A percentile compares a stretch with the other conserved stretches of the same genome.
Evolutionary conservation across 2,888 invertebrate species (phyloP).

Genomic region (Pristionchus maxplancki): DNA sequence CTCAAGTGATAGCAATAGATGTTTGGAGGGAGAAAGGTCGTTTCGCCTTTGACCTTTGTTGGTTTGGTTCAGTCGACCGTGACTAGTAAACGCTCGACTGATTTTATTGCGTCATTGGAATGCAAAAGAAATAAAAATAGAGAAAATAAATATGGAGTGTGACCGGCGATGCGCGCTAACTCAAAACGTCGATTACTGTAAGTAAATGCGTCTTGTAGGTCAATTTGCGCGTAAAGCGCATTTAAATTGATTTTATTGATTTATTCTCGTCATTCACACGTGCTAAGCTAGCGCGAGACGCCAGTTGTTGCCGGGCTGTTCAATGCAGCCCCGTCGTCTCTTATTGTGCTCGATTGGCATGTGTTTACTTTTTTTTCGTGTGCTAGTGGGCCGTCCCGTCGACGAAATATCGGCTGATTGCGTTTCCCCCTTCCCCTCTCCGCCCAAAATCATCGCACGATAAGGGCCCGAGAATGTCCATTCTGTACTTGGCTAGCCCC

Average conservation of each 20-base stretch:
- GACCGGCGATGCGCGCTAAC: conserved; percentile 11
- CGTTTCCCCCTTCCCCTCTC: background rate
- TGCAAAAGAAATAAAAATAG: background rate
- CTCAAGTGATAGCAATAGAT: background rate
- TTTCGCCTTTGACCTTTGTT: background rate
- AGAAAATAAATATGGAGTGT: background rate
- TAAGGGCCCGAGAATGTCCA: conserved; percentile 7
- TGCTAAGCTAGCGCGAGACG: conserved; percentile 24
- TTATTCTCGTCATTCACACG: background rate
- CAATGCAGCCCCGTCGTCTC: background rate
- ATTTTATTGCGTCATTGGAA: background rate
- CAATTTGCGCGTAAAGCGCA: background rate
- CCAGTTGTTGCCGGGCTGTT: conserved; percentile 18
- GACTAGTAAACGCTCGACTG: background rate
- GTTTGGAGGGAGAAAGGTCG: background rate
- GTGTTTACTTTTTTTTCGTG: conserved; percentile 29
- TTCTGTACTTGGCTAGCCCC: background rate
- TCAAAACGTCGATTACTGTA: background rate
- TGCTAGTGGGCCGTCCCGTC: conserved; percentile 28
- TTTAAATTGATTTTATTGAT: background rate
- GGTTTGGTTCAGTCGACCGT: background rate
- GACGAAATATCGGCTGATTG: conserved; percentile 41
- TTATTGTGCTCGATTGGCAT: conserved; percentile 37
- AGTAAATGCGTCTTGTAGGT: background rate
- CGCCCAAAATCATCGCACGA: background rate